phyloP scores from a whole-genome alignment of 2,797 vertebrate genomes.

The Lepidocolaptes lacrymiger region DNA sequence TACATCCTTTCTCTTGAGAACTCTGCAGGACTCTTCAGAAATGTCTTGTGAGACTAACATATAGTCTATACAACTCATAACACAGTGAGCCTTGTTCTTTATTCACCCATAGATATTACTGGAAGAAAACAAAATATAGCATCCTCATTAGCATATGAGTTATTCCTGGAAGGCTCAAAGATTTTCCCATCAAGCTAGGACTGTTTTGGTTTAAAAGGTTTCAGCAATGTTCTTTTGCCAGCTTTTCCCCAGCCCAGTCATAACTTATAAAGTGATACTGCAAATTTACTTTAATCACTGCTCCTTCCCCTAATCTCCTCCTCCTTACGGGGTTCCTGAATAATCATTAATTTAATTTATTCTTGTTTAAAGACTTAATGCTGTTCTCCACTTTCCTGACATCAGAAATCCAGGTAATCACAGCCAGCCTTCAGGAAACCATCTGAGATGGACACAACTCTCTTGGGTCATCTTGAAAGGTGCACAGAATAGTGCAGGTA shows the following conservation, averaged over 20 bases:
- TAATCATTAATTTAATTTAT: neutral
- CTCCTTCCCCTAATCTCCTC: neutral
- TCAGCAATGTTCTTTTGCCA: neutral
- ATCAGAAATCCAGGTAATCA: neutral
- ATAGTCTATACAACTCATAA: neutral
- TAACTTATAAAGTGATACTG: neutral
- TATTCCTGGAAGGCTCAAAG: conserved; percentile 3
- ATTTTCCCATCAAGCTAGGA: neutral
- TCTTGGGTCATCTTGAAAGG: neutral
- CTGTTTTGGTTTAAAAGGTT: neutral
- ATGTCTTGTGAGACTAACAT: neutral
- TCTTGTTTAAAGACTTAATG: neutral
- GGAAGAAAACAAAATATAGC: neutral
- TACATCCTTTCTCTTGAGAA: neutral
- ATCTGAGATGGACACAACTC: neutral
- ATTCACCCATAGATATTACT: neutral
- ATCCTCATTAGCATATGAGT: neutral
- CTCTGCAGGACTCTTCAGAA: neutral
- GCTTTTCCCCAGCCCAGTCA: neutral
- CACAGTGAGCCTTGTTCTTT: neutral
- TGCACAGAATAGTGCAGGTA: neutral
- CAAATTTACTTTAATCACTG: neutral
- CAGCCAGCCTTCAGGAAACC: neutral
- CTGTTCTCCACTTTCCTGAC: neutral
- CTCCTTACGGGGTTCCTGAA: neutral